Evolutionary conservation across 1,140 invertebrate species (phyloP).

Genomic region (Diachasmimorpha longicaudata): DNA sequence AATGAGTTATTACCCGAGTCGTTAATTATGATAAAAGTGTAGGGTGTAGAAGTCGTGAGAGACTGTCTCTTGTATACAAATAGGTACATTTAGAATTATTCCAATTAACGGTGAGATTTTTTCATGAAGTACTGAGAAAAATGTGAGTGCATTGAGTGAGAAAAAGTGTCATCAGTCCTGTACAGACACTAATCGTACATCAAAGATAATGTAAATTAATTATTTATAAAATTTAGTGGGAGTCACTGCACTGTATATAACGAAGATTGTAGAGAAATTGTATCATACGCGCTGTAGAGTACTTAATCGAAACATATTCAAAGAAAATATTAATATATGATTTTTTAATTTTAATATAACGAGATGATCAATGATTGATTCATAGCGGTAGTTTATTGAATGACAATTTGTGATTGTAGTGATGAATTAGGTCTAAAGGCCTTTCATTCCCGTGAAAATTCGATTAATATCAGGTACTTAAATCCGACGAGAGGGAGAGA

Average conservation of each 20-base stretch:
- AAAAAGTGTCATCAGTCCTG: constrained; percentile 1
- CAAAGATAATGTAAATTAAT: constrained; percentile 16
- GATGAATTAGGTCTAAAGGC: neutral
- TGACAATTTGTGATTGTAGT: neutral
- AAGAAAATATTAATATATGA: constrained; percentile 1
- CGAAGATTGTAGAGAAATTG: neutral
- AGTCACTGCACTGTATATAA: neutral
- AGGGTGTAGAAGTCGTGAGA: neutral
- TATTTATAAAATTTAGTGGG: neutral
- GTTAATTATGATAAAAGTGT: no score
- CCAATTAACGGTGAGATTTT: neutral
- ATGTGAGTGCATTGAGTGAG: constrained; percentile 11
- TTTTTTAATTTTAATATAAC: constrained; percentile 5
- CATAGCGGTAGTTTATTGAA: neutral
- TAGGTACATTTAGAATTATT: neutral
- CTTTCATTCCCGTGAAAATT: neutral
- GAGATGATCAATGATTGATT: neutral
- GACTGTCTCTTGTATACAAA: neutral
- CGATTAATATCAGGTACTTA: neutral
- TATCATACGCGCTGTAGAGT: constrained; percentile 4
- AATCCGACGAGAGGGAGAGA: neutral
- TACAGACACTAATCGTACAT: constrained; percentile 29
- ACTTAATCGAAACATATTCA: constrained; percentile 8
- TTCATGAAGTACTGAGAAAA: neutral
- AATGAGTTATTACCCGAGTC: neutral